Base-by-base conservation (phyloP, 2,113 vertebrate genomes). In the Pelobates fuscus region DNA sequence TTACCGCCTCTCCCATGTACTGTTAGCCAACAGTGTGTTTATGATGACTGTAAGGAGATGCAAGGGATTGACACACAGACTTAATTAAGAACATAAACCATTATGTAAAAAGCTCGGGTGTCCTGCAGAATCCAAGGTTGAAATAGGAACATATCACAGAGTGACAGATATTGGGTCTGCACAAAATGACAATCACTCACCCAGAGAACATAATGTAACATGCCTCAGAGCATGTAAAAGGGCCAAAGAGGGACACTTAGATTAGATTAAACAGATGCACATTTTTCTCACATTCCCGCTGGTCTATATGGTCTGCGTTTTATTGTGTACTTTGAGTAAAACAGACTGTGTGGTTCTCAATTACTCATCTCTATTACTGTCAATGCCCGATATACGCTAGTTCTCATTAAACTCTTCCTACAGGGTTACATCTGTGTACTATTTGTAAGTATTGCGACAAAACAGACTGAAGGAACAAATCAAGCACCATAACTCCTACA, bases 11-110 rank as follows among this genome's bases (percentile, higher is more conserved):
- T 77, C 66, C 73, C 73, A 68, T 58, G 52, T 68, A 66, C 64
- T 15, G 41, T 37, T 18, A 54, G 73, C 73, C 73, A 77, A 68
- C 41, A 61, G 49, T n/a, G 26, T 77, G 73, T 77, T 77, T 77
- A 77, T 77, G 73, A 77, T 77, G 66, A 66, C 46, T 68, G 65
- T 41, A 68, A 77, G 64, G 73, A 77, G 57, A 67, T 67, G 64
- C 64, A 61, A 68, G 52, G 65, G 73, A 77, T 61, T 77, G 73
- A 77, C 73, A 77, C 73, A 60, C 37, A 77, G 73, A 68, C 65
- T 77, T 77, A 77, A 77, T 77, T 60, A 77, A 68, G 63, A 77
- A 68, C 73, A 77, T 77, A 77, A 77, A 77, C 55, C 65, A 77
- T 77, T 77, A 2, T 67, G 64, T 61, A 41, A 68, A 65, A 43